phyloP scores from a whole-genome alignment of 2,888 invertebrate genomes.

The Blomia tropicalis region DNA sequence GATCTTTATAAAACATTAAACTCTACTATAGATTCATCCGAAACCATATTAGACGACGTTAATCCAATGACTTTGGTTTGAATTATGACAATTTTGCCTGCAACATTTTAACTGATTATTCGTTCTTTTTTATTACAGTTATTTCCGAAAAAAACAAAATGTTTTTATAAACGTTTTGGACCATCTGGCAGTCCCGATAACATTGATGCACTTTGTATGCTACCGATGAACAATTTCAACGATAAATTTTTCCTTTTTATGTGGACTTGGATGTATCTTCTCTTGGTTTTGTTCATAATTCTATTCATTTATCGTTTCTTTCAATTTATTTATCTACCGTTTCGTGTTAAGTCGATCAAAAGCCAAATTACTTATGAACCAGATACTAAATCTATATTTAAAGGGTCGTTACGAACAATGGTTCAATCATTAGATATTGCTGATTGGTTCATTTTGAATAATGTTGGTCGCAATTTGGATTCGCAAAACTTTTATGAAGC shows the following conservation, averaged over 20 bases:
- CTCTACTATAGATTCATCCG: not conserved
- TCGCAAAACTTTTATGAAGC: not conserved
- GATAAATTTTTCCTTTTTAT: conserved; percentile 6
- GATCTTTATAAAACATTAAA: not conserved
- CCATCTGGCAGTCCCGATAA: not conserved
- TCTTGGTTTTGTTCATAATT: not conserved
- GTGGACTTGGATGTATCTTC: not conserved
- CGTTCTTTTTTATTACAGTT: not conserved
- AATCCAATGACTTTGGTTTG: conserved; percentile 1
- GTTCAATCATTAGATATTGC: not conserved
- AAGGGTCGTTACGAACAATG: not conserved
- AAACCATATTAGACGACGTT: not conserved
- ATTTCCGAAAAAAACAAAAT: conserved; percentile 3
- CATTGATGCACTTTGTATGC: not conserved
- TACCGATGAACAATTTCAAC: conserved; percentile 6
- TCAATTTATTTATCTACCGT: not conserved
- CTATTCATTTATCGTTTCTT: not conserved
- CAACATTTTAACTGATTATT: not conserved
- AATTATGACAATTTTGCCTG: not conserved
- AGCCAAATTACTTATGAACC: not conserved
- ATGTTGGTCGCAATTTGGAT: conserved; percentile 8
- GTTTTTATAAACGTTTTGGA: not conserved
- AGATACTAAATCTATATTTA: not conserved
- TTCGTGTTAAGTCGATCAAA: not conserved
- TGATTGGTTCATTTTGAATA: not conserved